Percentiles rank a stretch among this genome's conserved stretches.
Evolutionary conservation across 1,140 invertebrate species (phyloP).

Genomic region (Periplaneta americana): DNA sequence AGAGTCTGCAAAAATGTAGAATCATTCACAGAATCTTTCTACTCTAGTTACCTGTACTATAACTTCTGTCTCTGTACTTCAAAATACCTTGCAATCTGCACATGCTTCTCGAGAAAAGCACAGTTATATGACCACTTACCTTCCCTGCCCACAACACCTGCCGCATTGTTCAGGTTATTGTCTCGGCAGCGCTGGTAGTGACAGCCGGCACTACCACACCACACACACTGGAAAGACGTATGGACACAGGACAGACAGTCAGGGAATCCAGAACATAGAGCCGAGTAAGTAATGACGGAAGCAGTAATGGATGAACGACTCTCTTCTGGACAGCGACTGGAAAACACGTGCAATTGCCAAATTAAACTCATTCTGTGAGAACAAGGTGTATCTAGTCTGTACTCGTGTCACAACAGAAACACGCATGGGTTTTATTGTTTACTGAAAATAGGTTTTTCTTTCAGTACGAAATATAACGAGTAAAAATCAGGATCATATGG

Average conservation of each 20-base stretch:
- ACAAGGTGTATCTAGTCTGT: too few relatives aligned
- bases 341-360: neutral
- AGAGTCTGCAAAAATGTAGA: too few relatives aligned
- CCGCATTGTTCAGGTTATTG: conserved; percentile 27
- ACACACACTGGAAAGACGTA: conserved; percentile 70
- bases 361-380: neutral
- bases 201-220: conserved; percentile 56
- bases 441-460: too few relatives aligned
- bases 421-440: too few relatives aligned
- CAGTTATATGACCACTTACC: neutral
- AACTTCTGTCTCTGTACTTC: too few relatives aligned
- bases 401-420: too few relatives aligned
- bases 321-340: conserved; percentile 46
- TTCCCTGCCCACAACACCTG: conserved; percentile 13
- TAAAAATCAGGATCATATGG: too few relatives aligned
- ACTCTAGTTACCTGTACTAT: too few relatives aligned
- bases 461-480: too few relatives aligned
- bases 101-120: too few relatives aligned
- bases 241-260: conserved; percentile 72
- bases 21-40: too few relatives aligned
- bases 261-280: conserved; percentile 51
- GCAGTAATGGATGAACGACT: conserved; percentile 37
- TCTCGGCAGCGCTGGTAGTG: conserved; percentile 48
- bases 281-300: neutral
- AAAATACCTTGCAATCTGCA: too few relatives aligned